These are phyloP conservation scores for Acrobasis suavella DNA, from an alignment of 2,888 invertebrate genomes.

Conservation along the genomic window DNA sequence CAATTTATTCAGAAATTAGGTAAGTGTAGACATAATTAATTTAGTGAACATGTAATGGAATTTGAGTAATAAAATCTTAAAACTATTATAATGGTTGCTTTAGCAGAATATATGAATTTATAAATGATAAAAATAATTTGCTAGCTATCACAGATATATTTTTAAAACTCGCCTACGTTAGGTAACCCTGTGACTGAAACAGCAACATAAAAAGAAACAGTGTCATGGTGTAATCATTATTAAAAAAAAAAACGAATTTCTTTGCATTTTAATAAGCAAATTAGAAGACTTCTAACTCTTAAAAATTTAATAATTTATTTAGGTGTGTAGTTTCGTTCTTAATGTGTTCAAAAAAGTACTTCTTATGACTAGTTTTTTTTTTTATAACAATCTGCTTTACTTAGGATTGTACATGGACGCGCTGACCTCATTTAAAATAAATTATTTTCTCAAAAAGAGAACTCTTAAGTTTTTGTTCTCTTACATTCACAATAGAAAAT, in stretches of 20 bases:
- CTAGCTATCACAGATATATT: conserved; percentile 14
- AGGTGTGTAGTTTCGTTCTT: neutral
- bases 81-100: conserved; percentile 1
- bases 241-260: neutral
- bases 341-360: neutral
- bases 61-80: neutral
- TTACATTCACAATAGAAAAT: too few species aligned
- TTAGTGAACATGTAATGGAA: neutral
- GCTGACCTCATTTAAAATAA: too few species aligned
- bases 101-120: neutral
- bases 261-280: neutral
- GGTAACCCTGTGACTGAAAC: conserved; percentile 3
- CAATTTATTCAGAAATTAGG: conserved; percentile 1
- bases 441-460: too few species aligned
- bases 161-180: neutral
- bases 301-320: neutral
- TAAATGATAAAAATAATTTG: neutral
- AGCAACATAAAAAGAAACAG: neutral
- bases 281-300: neutral
- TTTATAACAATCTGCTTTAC: neutral
- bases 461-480: too few species aligned
- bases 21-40: neutral
- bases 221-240: neutral
- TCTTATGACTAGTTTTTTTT: conserved; percentile 2
- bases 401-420: neutral